Percentiles rank a stretch among this genome's conserved stretches.
These are phyloP conservation scores for Metalampra italica DNA, from an alignment of 2,888 invertebrate species.

Conservation along the genomic window DNA sequence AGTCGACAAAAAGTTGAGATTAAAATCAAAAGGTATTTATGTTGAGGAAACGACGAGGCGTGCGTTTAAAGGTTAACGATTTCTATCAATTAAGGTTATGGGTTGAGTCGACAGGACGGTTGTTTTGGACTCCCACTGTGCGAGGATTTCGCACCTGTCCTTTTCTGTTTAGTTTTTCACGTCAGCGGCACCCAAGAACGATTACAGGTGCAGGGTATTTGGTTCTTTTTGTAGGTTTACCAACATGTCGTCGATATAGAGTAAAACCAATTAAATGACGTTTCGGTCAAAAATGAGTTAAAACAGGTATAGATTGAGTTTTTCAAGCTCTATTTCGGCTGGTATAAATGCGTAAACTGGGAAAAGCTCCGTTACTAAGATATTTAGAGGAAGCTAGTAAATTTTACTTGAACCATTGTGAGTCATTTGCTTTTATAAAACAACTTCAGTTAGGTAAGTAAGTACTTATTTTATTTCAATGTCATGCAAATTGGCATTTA, in stretches of 20 bases:
- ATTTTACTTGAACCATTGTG: no score
- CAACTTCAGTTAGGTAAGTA: no score
- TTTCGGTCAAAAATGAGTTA: no score
- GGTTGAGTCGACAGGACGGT: conserved; percentile 58
- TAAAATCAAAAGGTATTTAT: conserved; percentile 71
- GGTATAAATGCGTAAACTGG: no score
- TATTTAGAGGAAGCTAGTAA: no score
- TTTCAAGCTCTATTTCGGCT: no score
- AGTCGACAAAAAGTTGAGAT: conserved; percentile 60
- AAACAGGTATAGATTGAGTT: no score
- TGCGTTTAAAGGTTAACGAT: conserved; percentile 76
- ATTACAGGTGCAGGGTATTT: conserved; percentile 59
- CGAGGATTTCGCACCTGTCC: conserved; percentile 71
- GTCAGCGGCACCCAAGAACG: conserved; percentile 50
- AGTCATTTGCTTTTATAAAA: no score
- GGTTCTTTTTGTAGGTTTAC: conserved; percentile 32
- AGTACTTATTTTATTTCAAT: no score
- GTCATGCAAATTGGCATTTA: no score
- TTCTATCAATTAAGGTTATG: conserved; percentile 78
- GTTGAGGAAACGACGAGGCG: conserved; percentile 65
- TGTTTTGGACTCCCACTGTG: conserved; percentile 62
- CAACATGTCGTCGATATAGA: conserved; percentile 15
- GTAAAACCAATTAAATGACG: no score
- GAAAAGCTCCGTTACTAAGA: no score
- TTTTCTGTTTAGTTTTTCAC: conserved; percentile 59